These are phyloP conservation scores for Imbricaverruca yamaguchii DNA, from an alignment of 2,888 invertebrate species.

Conservation along the genomic window DNA sequence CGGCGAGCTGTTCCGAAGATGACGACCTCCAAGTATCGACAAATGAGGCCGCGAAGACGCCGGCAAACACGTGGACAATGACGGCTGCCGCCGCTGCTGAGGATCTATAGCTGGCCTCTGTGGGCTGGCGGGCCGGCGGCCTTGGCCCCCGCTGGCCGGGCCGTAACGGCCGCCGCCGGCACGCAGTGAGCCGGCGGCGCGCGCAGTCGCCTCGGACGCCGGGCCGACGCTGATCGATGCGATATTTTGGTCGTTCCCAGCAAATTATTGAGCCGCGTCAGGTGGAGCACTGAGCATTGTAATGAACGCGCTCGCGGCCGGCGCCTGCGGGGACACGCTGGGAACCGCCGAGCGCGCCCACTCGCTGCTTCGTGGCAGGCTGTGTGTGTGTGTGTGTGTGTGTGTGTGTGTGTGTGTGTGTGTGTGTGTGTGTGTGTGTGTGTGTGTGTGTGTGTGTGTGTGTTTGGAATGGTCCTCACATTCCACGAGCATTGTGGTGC, in stretches of 20 bases:
- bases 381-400: too few species aligned
- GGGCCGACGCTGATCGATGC: neutral
- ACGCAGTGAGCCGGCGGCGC: neutral
- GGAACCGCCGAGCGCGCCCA: too few species aligned
- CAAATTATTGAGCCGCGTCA: neutral
- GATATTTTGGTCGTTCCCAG: constrained; percentile 10
- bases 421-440: too few species aligned
- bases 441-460: too few species aligned
- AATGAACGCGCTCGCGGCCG: neutral
- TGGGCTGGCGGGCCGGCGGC: neutral
- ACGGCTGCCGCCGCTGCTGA: neutral
- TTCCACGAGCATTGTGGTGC: too few species aligned
- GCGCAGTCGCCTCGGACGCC: neutral
- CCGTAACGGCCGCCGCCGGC: neutral
- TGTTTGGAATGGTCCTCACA: too few species aligned
- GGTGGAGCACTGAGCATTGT: neutral
- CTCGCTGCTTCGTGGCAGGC: too few species aligned
- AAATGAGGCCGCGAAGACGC: neutral
- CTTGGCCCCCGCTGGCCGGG: neutral
- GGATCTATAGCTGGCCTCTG: neutral
- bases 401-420: too few species aligned
- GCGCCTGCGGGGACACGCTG: too few species aligned
- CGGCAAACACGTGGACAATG: neutral
- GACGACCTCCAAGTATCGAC: too few species aligned
- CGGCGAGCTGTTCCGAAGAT: too few species aligned